Conservation (phyloP, 92 coral and sea anemone genomes). For the Siderastrea siderea region DNA sequence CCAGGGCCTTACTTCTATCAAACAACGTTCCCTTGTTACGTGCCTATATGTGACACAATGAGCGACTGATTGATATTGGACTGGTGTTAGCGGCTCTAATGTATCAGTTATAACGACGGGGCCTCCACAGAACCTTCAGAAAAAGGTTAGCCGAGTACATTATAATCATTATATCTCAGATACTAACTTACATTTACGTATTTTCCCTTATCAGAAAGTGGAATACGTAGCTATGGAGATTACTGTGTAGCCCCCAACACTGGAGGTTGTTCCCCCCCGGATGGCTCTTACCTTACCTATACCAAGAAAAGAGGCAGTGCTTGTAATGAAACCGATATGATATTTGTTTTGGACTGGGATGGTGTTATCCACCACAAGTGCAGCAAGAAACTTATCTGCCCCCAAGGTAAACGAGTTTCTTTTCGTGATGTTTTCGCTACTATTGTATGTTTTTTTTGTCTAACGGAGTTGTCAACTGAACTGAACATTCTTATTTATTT, state of each 20-base stretch:
- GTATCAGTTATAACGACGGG: no score
- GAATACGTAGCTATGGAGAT: conserved; percentile 66
- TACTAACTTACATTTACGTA: not conserved
- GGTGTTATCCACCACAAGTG: conserved; percentile 75
- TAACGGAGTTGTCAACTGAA: not conserved
- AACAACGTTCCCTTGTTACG: no score
- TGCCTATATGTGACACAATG: no score
- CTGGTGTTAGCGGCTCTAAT: no score
- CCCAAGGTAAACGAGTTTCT: conserved; percentile 41
- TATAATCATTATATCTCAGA: no score
- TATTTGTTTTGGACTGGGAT: conserved; percentile 59
- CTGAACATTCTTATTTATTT: no score
- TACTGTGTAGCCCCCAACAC: conserved; percentile 74
- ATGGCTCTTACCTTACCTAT: conserved; percentile 28
- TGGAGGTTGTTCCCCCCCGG: conserved; percentile 64
- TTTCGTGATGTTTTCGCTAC: not conserved
- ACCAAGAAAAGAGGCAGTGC: conserved; percentile 36
- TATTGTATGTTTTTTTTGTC: not conserved
- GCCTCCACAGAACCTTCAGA: no score
- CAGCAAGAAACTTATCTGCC: conserved; percentile 73
- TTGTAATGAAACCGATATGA: conserved; percentile 61
- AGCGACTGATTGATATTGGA: no score
- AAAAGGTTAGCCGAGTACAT: no score
- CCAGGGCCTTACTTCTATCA: no score
- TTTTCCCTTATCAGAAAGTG: conserved; percentile 48